Conservation (phyloP, 1,140 invertebrate species). For the Cotesia typhae region DNA sequence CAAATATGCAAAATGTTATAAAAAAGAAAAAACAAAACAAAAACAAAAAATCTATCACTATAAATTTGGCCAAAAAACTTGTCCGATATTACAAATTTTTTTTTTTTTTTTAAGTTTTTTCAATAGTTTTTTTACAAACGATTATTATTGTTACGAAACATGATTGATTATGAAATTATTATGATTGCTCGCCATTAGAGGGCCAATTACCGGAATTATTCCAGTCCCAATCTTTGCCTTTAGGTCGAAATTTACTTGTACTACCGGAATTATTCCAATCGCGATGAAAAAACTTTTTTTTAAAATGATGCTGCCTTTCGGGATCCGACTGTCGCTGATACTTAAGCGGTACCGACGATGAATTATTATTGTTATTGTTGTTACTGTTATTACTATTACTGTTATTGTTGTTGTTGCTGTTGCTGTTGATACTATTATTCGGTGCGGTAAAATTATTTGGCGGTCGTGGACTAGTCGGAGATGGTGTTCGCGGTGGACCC, state of each 20-base stretch:
- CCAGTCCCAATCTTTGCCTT: constrained; percentile 82
- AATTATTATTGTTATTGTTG: constrained; percentile 9
- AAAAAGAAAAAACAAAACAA: constrained; percentile 8
- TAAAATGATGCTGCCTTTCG: constrained; percentile 75
- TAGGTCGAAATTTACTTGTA: constrained; percentile 73
- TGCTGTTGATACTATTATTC: constrained; percentile 31
- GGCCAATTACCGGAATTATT: constrained; percentile 60
- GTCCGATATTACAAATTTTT: too few relatives aligned
- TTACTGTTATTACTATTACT: too few relatives aligned
- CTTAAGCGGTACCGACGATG: constrained; percentile 67
- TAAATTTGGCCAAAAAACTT: not conserved
- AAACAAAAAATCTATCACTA: not conserved
- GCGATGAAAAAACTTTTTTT: constrained; percentile 81
- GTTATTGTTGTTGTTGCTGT: too few relatives aligned
- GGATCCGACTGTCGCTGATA: constrained; percentile 70
- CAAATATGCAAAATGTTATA: not conserved
- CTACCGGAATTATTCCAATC: constrained; percentile 71
- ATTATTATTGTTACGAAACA: constrained; percentile 15
- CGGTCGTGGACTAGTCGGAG: constrained; percentile 70
- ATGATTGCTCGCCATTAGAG: constrained; percentile 58
- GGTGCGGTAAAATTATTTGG: constrained; percentile 51
- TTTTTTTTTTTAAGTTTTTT: too few relatives aligned
- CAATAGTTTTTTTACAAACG: not conserved
- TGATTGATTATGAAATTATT: constrained; percentile 40
- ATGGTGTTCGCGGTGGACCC: constrained; percentile 74